Percentiles rank a stretch among this genome's conserved stretches.
These are phyloP conservation scores for Oreortyx pictus DNA, from an alignment of 2,797 vertebrate genomes.

Conservation along the genomic window DNA sequence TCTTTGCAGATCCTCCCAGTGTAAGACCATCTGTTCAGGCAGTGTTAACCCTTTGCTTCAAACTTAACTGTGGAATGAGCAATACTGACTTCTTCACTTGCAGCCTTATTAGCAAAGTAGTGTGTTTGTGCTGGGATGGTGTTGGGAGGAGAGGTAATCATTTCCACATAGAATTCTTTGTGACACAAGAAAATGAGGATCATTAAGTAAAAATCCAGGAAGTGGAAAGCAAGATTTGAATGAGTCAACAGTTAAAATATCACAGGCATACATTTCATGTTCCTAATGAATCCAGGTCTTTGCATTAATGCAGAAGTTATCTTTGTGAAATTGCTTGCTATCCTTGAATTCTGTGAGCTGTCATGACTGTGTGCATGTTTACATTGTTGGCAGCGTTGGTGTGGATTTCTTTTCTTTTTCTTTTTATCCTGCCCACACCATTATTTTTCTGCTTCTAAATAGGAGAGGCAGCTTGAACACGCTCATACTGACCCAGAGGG, in stretches of 20 bases:
- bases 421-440: not conserved
- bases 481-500: not conserved
- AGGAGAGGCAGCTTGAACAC: not conserved
- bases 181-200: constrained; percentile 30
- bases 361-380: not conserved
- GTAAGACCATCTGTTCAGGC: constrained; percentile 42
- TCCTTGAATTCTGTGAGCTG: not conserved
- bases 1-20: constrained; percentile 7
- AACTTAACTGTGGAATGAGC: not conserved
- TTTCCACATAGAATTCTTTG: not conserved
- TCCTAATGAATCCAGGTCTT: constrained; percentile 16
- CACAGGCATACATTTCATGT: not conserved
- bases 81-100: constrained; percentile 27
- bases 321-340: constrained; percentile 35
- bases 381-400: not conserved
- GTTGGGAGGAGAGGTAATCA: not conserved
- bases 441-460: not conserved
- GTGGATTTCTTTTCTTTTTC: not conserved
- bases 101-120: not conserved
- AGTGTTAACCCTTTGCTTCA: constrained; percentile 42
- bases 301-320: constrained; percentile 11
- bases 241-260: constrained; percentile 35
- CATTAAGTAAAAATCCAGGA: constrained; percentile 50
- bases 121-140: not conserved
- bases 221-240: constrained; percentile 52